Percentiles rank a stretch among this genome's conserved stretches.
These are phyloP conservation scores for Exaiptasia diaphana DNA, from an alignment of 64 coral and sea anemone species.

Conservation along the genomic window DNA sequence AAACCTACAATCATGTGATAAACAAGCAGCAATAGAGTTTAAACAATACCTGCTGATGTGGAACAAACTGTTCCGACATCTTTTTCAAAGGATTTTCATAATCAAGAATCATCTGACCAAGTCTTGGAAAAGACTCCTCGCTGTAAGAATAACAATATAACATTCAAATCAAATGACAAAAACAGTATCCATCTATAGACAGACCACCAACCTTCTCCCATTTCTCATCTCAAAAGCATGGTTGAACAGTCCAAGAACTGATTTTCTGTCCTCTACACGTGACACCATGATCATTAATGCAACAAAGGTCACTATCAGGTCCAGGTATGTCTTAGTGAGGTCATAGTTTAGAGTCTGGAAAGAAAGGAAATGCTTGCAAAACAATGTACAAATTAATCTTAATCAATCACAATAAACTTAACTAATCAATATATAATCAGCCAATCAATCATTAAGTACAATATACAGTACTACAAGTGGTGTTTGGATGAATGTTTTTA, in stretches of 20 bases:
- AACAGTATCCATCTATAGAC: background rate
- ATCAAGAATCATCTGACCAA: conserved; percentile 94
- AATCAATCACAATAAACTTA: background rate
- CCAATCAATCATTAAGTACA: too few relatives aligned
- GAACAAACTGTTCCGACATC: conserved; percentile 92
- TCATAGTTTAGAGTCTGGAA: conserved; percentile 84
- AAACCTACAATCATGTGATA: too few relatives aligned
- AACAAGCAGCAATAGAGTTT: too few relatives aligned
- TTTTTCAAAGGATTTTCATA: conserved; percentile 97
- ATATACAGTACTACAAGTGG: background rate
- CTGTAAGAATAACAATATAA: conserved; percentile 8
- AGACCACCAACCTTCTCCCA: conserved; percentile 82
- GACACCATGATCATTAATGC: conserved; percentile 85
- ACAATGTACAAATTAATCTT: background rate
- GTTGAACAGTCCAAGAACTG: conserved; percentile 92
- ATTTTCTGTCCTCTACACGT: conserved; percentile 91
- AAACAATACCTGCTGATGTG: conserved; percentile 95
- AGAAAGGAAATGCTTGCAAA: background rate
- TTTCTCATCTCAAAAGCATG: conserved; percentile 98
- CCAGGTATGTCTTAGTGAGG: conserved; percentile 91
- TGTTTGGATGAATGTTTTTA: background rate
- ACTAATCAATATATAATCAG: background rate
- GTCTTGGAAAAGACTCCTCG: conserved; percentile 94
- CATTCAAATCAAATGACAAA: background rate
- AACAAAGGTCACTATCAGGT: conserved; percentile 87